Conservation (phyloP, 2,797 vertebrate genomes). For the Arctocebus calabarensis region DNA sequence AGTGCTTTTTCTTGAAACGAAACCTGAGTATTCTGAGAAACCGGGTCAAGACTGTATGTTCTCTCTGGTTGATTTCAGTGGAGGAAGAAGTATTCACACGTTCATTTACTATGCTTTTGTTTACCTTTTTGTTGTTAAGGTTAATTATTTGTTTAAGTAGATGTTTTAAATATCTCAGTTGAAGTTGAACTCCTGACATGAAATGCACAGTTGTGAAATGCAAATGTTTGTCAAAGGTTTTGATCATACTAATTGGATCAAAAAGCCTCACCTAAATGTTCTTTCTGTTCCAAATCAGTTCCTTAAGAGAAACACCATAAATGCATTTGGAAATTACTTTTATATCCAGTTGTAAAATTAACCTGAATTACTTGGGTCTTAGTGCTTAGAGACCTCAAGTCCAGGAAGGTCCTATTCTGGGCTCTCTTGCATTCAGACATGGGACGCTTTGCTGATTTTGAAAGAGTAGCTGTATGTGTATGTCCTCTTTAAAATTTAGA, state of each 20-base stretch:
- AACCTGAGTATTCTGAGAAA: not conserved
- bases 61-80: not conserved
- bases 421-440: not conserved
- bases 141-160: conserved; percentile 5
- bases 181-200: not conserved
- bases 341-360: not conserved
- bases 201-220: conserved; percentile 48
- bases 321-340: not conserved
- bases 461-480: not conserved
- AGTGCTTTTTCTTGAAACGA: not conserved
- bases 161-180: conserved; percentile 6
- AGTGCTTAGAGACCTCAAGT: not conserved
- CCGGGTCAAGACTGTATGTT: not conserved
- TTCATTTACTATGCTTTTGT: not conserved
- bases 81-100: not conserved
- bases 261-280: conserved; percentile 16
- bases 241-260: not conserved
- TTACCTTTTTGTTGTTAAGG: conserved; percentile 38
- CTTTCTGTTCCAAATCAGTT: conserved; percentile 17
- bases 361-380: not conserved
- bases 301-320: conserved; percentile 35
- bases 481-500: not conserved
- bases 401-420: not conserved
- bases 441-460: not conserved
- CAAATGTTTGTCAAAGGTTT: not conserved